Percentiles rank a stretch among this genome's conserved stretches.
phyloP scores from a whole-genome alignment of 2,888 invertebrate species.

The Petrophora chlorosata region DNA sequence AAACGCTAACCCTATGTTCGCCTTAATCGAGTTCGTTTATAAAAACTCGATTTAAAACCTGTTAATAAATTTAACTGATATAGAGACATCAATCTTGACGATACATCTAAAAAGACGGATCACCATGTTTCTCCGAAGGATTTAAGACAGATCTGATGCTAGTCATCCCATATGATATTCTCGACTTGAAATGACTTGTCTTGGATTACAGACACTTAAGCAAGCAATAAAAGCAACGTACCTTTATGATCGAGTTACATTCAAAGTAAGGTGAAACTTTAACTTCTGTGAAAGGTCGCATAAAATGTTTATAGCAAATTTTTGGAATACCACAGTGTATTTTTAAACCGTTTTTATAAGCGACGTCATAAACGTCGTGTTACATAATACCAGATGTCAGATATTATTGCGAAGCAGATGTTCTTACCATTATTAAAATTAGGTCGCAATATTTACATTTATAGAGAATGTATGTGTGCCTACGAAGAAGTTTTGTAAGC shows the following conservation, averaged over 20 bases:
- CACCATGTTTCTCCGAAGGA: constrained; percentile 31
- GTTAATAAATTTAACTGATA: constrained; percentile 2
- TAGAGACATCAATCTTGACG: constrained; percentile 33
- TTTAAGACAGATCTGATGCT: constrained; percentile 41
- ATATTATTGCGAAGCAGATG: too few species aligned
- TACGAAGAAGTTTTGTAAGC: neutral
- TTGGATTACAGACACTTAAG: constrained; percentile 44
- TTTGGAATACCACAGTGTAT: neutral
- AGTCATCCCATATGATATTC: constrained; percentile 45
- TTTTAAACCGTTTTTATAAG: too few species aligned
- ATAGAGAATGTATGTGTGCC: too few species aligned
- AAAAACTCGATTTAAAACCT: too few species aligned
- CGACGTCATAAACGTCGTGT: too few species aligned
- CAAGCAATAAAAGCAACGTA: constrained; percentile 28
- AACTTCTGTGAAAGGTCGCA: constrained; percentile 5
- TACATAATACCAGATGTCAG: too few species aligned
- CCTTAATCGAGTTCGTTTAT: too few species aligned
- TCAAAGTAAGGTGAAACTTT: constrained; percentile 8
- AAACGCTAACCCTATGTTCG: too few species aligned
- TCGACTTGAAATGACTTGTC: constrained; percentile 46
- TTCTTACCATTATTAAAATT: too few species aligned
- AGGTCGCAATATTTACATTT: too few species aligned
- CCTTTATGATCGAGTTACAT: constrained; percentile 11
- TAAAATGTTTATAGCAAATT: neutral
- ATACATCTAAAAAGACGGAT: constrained; percentile 42